These are phyloP conservation scores for Andricus grossulariae DNA, from an alignment of 1,140 invertebrate genomes.

Conservation along the genomic window DNA sequence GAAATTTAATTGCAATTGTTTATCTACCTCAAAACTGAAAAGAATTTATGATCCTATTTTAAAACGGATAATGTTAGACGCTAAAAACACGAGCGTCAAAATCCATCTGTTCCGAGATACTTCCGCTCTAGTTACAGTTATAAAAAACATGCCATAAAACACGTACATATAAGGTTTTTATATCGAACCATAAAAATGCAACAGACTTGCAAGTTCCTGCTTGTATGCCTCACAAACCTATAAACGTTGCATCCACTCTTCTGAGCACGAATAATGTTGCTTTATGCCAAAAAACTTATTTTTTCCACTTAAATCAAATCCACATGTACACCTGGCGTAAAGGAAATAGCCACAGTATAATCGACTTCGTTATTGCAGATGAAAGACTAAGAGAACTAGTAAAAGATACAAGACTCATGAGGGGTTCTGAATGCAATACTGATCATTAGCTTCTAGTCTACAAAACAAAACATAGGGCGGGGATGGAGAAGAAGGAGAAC, in stretches of 20 bases:
- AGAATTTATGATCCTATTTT: too few species aligned
- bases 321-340: not conserved
- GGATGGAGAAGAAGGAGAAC: too few species aligned
- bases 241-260: constrained; percentile 15
- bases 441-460: too few species aligned
- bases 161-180: constrained; percentile 17
- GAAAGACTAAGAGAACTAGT: too few species aligned
- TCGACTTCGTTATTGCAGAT: too few species aligned
- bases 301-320: not conserved
- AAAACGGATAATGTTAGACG: not conserved
- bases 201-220: constrained; percentile 18
- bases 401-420: too few species aligned
- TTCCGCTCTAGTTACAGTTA: constrained; percentile 6
- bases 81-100: not conserved
- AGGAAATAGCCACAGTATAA: not conserved
- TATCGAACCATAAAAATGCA: constrained; percentile 26
- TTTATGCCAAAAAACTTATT: constrained; percentile 11
- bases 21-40: too few species aligned
- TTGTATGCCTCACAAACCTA: constrained; percentile 5
- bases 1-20: too few species aligned
- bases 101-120: constrained; percentile 9
- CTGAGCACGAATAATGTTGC: constrained; percentile 8
- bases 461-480: too few species aligned
- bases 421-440: too few species aligned
- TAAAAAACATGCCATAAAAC: constrained; percentile 28